Evolutionary conservation across 2,113 vertebrate genomes (phyloP).

Genomic region (Dromaius novaehollandiae): DNA sequence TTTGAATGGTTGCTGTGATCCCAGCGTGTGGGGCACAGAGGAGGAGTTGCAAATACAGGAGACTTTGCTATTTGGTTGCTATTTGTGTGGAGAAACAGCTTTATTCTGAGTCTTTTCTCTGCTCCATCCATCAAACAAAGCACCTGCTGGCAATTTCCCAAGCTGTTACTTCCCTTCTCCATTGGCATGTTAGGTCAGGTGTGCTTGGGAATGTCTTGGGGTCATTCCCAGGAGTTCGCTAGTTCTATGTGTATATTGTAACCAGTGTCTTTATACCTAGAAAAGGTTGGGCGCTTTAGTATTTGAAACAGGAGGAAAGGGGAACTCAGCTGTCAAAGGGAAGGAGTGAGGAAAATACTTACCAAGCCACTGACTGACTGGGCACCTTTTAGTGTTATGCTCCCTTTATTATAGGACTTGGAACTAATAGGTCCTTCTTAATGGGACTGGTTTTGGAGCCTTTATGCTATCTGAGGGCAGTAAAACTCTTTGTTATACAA

Average conservation of each 20-base stretch:
- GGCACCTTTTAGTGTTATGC: not conserved
- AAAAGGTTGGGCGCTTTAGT: not conserved
- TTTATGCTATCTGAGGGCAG: not conserved
- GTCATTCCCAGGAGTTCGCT: not conserved
- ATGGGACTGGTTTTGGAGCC: not conserved
- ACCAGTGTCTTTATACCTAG: not conserved
- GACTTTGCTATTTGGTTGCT: not conserved
- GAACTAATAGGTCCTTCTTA: not conserved
- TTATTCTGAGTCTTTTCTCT: not conserved
- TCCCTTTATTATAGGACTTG: not conserved
- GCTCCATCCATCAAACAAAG: not conserved
- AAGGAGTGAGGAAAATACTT: not conserved
- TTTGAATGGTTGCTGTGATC: not conserved
- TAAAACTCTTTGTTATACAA: not conserved
- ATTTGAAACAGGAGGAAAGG: not conserved
- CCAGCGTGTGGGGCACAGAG: no score
- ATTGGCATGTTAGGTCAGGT: not conserved
- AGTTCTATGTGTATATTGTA: not conserved
- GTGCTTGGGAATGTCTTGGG: not conserved
- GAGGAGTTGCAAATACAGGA: not conserved
- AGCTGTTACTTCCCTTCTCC: not conserved
- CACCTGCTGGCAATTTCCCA: accelerated
- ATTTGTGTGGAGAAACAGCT: not conserved
- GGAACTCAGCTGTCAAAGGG: not conserved
- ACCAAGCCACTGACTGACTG: not conserved